Evolutionary conservation across 2,888 invertebrate species (phyloP), one percentile per base, ranked within the genome.

Genomic region (Melinopterus prodromus): DNA sequence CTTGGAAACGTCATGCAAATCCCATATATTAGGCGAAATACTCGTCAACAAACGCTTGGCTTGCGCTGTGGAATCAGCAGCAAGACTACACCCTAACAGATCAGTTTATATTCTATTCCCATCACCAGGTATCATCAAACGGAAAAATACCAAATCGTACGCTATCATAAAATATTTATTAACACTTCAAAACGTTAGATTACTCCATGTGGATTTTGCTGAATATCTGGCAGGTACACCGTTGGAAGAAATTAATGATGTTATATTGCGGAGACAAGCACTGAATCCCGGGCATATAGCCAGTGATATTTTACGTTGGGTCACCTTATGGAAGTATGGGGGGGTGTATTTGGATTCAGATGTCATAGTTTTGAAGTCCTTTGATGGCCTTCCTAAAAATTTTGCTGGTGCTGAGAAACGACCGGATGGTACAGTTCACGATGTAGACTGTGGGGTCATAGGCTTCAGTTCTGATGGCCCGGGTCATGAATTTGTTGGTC

Each of bases 261-360:
- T 84, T 0, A 88, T 88, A 6, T 86, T 88, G 0, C 86, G 94
- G 6, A 90, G 90, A 76, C 86, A 86, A 1, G 93, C 93, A 38
- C 83, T 85, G 2, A 94, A 92, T 90, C 91, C 92, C 0, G 89
- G 89, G 71, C 91, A 91, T 37, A 93, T 94, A 84, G 92, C 93
- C 72, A 93, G 93, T 75, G 94, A 95, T 85, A 90, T 94, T 2
- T 88, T 95, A 14, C 89, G 94, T 82, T 94, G 92, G 84, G 85
- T 94, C 74, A 92, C 94, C 0, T 88, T 96, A 5, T 95, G 93
- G 91, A 95, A 94, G 86, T 95, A 92, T 87, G 95, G 95, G 9
- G 96, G 96, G 0, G 92, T 95, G 77, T 96, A 95, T 86, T 87
- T 96, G 77, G 96, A 96, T 85, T 88, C 95, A 83, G 96, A 96